A percentile compares a stretch with the other conserved stretches of the same genome.
These are phyloP conservation scores for Eunapius fragilis DNA, from an alignment of 37 sponge, comb jelly and placozoan genomes.

Conservation along the genomic window DNA sequence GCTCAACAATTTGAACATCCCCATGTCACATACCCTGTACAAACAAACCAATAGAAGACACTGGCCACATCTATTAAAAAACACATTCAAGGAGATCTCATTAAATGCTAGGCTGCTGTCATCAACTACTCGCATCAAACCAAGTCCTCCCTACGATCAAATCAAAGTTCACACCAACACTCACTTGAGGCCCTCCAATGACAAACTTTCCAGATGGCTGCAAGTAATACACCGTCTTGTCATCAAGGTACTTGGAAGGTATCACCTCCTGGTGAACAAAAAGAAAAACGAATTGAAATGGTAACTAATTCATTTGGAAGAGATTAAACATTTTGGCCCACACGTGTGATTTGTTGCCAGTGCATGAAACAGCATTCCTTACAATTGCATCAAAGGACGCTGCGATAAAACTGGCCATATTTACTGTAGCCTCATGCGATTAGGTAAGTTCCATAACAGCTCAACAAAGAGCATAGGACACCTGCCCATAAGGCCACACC, in stretches of 20 bases:
- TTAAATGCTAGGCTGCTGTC: too few species aligned
- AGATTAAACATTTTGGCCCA: too few species aligned
- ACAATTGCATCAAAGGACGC: neutral
- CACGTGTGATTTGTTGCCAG: too few species aligned
- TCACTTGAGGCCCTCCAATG: conserved; percentile 87
- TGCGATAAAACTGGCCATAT: neutral
- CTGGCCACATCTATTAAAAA: too few species aligned
- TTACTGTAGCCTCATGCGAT: neutral
- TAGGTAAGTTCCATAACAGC: neutral
- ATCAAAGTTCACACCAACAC: neutral
- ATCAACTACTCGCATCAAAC: too few species aligned
- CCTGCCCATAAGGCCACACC: neutral
- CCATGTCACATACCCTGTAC: too few species aligned
- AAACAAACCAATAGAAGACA: too few species aligned
- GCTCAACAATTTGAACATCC: too few species aligned
- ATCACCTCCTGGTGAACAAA: conserved; percentile 54
- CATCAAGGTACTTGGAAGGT: conserved; percentile 76
- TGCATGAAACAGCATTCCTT: neutral
- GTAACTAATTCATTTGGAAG: too few species aligned
- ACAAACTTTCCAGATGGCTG: conserved; percentile 90
- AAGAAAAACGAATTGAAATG: too few species aligned
- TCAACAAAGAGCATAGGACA: neutral
- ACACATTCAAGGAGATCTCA: too few species aligned
- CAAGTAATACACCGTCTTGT: conserved; percentile 81
- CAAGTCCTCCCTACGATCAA: too few species aligned